These are phyloP conservation scores for Amblyopsis rosae DNA, from an alignment of 2,113 vertebrate species.

Conservation along the genomic window DNA sequence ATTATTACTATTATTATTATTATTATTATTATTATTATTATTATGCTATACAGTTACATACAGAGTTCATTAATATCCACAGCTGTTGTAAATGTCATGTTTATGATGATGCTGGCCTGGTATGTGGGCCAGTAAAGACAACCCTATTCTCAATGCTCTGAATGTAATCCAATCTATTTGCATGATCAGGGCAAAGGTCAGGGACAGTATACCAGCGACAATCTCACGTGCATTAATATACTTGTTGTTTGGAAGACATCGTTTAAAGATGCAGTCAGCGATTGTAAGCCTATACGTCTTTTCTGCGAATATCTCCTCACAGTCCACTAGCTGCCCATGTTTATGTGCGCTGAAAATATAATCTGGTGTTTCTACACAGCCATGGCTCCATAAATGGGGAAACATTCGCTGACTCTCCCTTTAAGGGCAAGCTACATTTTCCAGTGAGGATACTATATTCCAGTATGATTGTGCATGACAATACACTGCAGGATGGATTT, in stretches of 20 bases:
- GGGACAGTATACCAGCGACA: conserved; percentile 7
- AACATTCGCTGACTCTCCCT: too few relatives aligned
- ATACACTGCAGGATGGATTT: not conserved
- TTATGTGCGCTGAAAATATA: too few relatives aligned
- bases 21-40: too few relatives aligned
- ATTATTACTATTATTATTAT: not conserved
- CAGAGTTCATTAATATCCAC: conserved; percentile 1
- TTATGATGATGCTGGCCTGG: conserved; percentile 8
- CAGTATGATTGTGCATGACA: not conserved
- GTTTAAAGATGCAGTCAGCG: too few relatives aligned
- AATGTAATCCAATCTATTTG: conserved; percentile 49
- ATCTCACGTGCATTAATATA: not conserved
- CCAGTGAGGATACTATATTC: too few relatives aligned
- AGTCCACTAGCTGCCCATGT: too few relatives aligned
- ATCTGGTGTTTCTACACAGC: too few relatives aligned
- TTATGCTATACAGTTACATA: conserved; percentile 12
- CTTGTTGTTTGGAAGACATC: too few relatives aligned
- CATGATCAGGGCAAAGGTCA: conserved; percentile 13
- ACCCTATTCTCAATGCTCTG: conserved; percentile 15
- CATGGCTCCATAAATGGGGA: too few relatives aligned
- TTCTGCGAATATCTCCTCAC: too few relatives aligned
- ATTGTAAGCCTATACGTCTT: too few relatives aligned
- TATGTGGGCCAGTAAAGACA: not conserved
- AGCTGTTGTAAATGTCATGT: conserved; percentile 9
- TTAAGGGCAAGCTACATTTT: too few relatives aligned